Evolutionary conservation across 2,888 invertebrate species (phyloP), one percentile per base, ranked within the genome.

Genomic region (Apotomis betuletana): DNA sequence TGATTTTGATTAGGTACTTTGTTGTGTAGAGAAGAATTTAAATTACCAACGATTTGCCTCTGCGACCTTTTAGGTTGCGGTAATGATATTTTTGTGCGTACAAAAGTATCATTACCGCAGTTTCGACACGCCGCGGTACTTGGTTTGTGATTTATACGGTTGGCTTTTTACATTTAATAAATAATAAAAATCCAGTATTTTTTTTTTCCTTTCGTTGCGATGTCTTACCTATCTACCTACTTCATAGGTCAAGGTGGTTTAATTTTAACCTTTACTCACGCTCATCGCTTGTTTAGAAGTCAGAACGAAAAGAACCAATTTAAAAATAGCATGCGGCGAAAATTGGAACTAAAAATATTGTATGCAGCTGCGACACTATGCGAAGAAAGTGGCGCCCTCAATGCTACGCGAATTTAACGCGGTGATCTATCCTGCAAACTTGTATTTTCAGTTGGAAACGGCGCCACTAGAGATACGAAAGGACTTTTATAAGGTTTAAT

Each of bases 161-260:
- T 2, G 27, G 27, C 2, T 27, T 27, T 27, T 27, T 27, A 27
- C 27, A 27, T 27, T 27, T 1, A 27, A 27, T 27, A 27, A 27
- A 27, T 27, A 27, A 27, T 27, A 2, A 27, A 27, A 27, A 27
- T 27, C 27, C 27, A 27, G 27, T 27, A 27, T 27, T 2, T 27
- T 27, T 27, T 27, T 27, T 27, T 27, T 27, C 27, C 2, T 27
- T 27, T 27, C 27, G 27, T 27, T 27, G 27, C 27, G 27, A 2
- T 27, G 1, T 27, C 27, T 27, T 54, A 67, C 46, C 15, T 57
- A 51, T 57, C 51, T 61, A 67, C 36, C 67, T 67, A 57, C 57
- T 71, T 71, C 71, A 67, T 58, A 51, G 67, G 71, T 71, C 71
- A 71, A 71, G 71, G 67, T 27, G 51, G 3, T 71, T 71, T 67